Evolutionary conservation across 2,113 vertebrate genomes (phyloP), one percentile per base, ranked within the genome.

Genomic region (Amphiprion percula): DNA sequence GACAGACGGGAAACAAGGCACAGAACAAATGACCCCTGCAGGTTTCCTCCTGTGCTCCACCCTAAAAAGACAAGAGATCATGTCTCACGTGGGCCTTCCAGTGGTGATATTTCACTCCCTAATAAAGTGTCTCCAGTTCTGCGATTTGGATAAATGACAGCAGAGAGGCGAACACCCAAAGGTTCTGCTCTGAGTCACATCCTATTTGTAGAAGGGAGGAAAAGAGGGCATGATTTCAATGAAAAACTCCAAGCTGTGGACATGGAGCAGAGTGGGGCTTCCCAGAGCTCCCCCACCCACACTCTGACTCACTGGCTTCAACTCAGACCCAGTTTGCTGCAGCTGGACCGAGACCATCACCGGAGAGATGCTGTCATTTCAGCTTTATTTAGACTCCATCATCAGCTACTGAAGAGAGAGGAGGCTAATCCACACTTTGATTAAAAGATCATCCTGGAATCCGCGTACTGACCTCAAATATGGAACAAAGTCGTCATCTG

Each of bases 11-110:
- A 50, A 82, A 65, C 7, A 24, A 59, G 23, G 30, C 64, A 56
- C 2, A n/a, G 46, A 77, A 49, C 17, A 77, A 78, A 66, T 85
- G 58, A 84, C 74, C 61, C 64, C 66, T 56, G 16, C 49, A 49
- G 15, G 64, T 66, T 79, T 85, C 84, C 81, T 72, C 80, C 85
- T 53, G 44, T 71, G 65, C 67, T 39, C 89, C 55, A 68, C 52
- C 61, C 54, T 59, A 16, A 1, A 30, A 56, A 77, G 67, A 79
- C 52, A 55, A 47, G 50, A 65, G 59, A 66, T 21, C 74, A 26
- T 44, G 28, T 84, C 84, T 75, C 68, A 50, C 0, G 30, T 61
- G 24, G 1, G 49, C 46, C 60, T 47, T 79, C 3, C 39, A 59
- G 44, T 44, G 15, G 21, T 47, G 54, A 68, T 39, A 60, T n/a